Evolutionary conservation across 2,888 invertebrate genomes (phyloP).

Genomic region (Ornithoptera priamus): DNA sequence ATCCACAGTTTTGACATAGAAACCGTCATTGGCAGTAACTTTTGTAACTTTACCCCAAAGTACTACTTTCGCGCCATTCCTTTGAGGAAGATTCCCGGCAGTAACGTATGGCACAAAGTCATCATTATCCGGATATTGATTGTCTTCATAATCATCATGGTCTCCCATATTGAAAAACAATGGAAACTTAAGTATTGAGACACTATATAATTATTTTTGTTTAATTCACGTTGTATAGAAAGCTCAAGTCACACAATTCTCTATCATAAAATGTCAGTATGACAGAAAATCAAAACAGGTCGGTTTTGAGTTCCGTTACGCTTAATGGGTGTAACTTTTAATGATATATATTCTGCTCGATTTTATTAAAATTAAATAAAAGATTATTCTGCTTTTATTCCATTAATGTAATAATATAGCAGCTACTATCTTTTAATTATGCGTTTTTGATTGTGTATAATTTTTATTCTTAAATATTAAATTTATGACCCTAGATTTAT

Average conservation of each 20-base stretch:
- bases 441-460: no score
- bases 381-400: no score
- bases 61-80: constrained; percentile 71
- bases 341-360: no score
- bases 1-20: constrained; percentile 70
- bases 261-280: no score
- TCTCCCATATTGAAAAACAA: constrained; percentile 54
- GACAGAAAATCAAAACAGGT: no score
- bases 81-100: constrained; percentile 65
- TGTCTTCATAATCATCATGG: constrained; percentile 71
- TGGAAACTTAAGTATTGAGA: neutral
- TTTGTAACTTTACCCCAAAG: constrained; percentile 74
- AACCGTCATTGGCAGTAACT: constrained; percentile 69
- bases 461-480: no score
- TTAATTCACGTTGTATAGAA: neutral
- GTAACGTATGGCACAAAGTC: constrained; percentile 73
- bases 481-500: no score
- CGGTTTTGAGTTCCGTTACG: no score
- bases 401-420: no score
- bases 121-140: constrained; percentile 72
- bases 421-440: no score
- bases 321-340: no score
- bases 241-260: neutral
- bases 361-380: no score
- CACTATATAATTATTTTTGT: neutral